Conservation (phyloP, 2,888 invertebrate species). For the Drosophila anomelani region DNA sequence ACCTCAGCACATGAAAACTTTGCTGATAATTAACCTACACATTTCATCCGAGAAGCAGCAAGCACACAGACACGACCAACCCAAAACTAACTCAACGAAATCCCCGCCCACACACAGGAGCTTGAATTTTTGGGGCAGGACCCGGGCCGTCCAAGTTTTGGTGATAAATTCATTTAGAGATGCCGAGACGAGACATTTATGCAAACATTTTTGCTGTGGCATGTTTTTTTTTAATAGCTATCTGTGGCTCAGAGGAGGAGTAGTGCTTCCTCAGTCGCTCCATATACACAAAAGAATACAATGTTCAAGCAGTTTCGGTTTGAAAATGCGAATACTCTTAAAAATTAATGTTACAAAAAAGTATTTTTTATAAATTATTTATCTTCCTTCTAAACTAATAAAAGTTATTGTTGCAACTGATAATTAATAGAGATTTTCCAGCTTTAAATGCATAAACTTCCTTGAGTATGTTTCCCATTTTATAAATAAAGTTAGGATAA, state of each 20-base stretch:
- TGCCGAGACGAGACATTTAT: slow-evolving; percentile 63
- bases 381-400: not conserved
- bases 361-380: not conserved
- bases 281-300: not conserved
- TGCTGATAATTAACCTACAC: slow-evolving; percentile 67
- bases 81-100: slow-evolving; percentile 8
- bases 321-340: no score
- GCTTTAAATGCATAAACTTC: no score
- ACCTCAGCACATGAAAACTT: slow-evolving; percentile 59
- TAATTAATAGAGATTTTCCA: no score
- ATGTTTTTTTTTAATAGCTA: slow-evolving; percentile 18
- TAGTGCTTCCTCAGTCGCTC: not conserved
- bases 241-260: slow-evolving; percentile 3
- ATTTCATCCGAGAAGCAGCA: slow-evolving; percentile 49
- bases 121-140: slow-evolving; percentile 51
- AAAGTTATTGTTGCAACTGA: not conserved
- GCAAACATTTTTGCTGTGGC: slow-evolving; percentile 54
- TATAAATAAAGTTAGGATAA: not conserved
- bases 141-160: slow-evolving; percentile 41
- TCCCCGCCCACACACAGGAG: slow-evolving; percentile 5
- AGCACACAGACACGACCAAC: slow-evolving; percentile 30
- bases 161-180: slow-evolving; percentile 73
- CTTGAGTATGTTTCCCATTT: not conserved
- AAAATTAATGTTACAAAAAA: not conserved
- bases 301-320: not conserved